A percentile compares a stretch with the other conserved stretches of the same genome.
These are phyloP conservation scores for Saccopteryx leptura DNA, from an alignment of 2,113 vertebrate genomes.

Conservation along the genomic window DNA sequence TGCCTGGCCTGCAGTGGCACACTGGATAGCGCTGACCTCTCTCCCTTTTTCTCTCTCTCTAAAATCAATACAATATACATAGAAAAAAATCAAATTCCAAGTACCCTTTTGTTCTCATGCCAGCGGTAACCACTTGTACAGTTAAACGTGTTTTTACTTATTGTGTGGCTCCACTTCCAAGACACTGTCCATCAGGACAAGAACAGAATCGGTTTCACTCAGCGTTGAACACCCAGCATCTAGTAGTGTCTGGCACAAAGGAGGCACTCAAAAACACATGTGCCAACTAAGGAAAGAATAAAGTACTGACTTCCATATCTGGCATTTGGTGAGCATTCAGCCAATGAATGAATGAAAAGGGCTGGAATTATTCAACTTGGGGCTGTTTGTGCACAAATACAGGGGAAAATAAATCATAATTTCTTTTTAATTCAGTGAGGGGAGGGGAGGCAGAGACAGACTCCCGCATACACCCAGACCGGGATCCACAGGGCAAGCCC, in stretches of 20 bases:
- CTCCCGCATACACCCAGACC: too few species aligned
- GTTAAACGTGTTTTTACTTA: neutral
- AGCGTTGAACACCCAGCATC: neutral
- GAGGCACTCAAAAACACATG: neutral
- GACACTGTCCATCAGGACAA: neutral
- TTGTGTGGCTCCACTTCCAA: neutral
- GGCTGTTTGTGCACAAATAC: neutral
- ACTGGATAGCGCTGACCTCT: too few species aligned
- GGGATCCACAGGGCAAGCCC: too few species aligned
- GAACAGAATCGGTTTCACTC: neutral
- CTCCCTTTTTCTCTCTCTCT: too few species aligned
- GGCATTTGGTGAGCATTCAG: neutral
- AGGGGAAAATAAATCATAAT: neutral
- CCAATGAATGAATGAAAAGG: neutral
- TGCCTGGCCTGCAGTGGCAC: neutral
- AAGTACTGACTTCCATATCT: neutral
- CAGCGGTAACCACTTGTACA: neutral
- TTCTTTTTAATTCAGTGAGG: too few species aligned
- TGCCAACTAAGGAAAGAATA: neutral
- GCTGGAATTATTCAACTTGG: neutral
- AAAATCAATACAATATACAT: too few species aligned
- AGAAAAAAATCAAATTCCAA: neutral
- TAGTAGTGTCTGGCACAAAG: neutral
- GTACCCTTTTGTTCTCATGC: neutral
- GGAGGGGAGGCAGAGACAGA: too few species aligned